Evolutionary conservation across 1,140 invertebrate species (phyloP), one percentile per base, ranked within the genome.

Genomic region (Heliconius eleuchia): DNA sequence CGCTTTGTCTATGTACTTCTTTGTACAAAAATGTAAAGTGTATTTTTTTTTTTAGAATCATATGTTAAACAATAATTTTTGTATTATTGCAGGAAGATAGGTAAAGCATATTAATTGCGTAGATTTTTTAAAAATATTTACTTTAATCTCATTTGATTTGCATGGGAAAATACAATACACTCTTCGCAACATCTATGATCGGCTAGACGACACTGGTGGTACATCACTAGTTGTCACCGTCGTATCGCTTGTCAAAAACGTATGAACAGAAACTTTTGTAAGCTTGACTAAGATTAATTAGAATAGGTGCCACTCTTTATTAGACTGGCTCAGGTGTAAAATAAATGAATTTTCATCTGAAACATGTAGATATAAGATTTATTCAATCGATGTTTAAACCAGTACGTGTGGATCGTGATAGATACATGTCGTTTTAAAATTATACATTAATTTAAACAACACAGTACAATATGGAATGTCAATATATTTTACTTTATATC

Each of bases 401-500:
- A 30, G 39, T 70, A 73, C 71, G 80, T 81, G 76, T 80, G 78
- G 81, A 75, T 82, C 57, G 70, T 76, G 72, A 82, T 52, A 78
- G 37, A 77, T 80, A 79, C 79, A 80, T 80, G 76, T 78, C 76
- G 80, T 81, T 77, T 81, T 77, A 81, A 80, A 80, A 81, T 79
- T 82, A 77, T 82, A 82, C 76, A 84, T 85, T 80, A 88, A 88
- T 91, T 92, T 92, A 94, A 93, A 93, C 91, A 94, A 93, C 92
- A 92, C 73, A 89, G 80, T 94, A 91, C 90, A 91, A 90, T 93
- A 91, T 94, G 92, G 92, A 94, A 94, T 94, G 92, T 94, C 91
- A 93, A 91, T 94, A 94, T 94, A 94, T 94, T 94, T 94, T 92
- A 94, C 87, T 91, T 93, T 87, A 92, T 93, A 94, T 93, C 92